Evolutionary conservation across 1,140 invertebrate genomes (phyloP), one percentile per base, ranked within the genome.

Genomic region (Melitaea cinxia): DNA sequence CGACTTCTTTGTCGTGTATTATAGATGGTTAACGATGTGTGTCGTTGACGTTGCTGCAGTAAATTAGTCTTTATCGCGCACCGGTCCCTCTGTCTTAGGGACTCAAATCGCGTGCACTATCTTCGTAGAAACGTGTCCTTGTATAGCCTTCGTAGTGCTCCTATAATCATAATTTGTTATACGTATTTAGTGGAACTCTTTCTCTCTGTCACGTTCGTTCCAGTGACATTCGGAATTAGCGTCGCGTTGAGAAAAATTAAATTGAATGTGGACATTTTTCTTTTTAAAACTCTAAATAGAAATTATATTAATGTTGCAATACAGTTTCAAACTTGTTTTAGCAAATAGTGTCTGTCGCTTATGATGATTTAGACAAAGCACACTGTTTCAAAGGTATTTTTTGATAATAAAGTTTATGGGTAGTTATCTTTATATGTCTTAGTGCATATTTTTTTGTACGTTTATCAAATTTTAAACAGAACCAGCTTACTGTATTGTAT

Each of bases 71-170:
- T 54, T 54, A 54, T 54, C 21, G 52, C 21, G 33, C 35, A 54
- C 52, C 21, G 35, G 52, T 54, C 52, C 52, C 19, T 12, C 5
- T 54, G 21, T 33, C 33, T 54, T 47, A 47, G 42, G 55, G 30
- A 42, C 55, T 52, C 23, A 58, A 68, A 30, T 30, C 23, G 39
- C n/a, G 57, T 35, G 45, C 33, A 57, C 23, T 39, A 24, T 56
- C 52, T 60, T 56, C 45, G 58, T 42, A 49, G 53, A 57, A 49
- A 28, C 33, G 62, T 72, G 57, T 72, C 59, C 50, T 69, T 66
- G 60, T 76, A 65, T 83, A 85, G 79, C 76, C 76, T 80, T 77
- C 65, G 83, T 83, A 83, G 81, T 67, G 61, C 59, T 77, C 68
- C 67, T 74, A 62, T 79, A 70, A 64, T 70, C 55, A 71, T 73